Base-by-base conservation (phyloP, 1,140 invertebrate species). In the Hycleus phaleratus region DNA sequence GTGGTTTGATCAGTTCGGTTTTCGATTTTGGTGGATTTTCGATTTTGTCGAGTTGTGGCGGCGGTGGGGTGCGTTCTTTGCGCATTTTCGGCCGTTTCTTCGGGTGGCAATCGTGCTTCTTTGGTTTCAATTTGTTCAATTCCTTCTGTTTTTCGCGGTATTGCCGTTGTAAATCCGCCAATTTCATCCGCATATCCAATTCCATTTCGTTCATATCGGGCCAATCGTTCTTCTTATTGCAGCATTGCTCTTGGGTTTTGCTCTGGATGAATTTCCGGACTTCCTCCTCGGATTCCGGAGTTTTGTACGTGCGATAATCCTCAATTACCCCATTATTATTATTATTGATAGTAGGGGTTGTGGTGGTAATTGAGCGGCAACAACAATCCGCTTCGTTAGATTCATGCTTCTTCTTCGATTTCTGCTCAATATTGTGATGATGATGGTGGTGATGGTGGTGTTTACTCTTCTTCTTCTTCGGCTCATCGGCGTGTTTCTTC, bases 111-210 rank as follows among this genome's bases (percentile, higher is more conserved):
- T 68, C 66, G 12, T 63, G 63, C 0, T 78, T 81, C 60, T 77
- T 81, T 3, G 77, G 78, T 56, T 76, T 81, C 12, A 94, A 75
- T 60, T 85, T 86, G 38, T 82, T 83, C 2, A 93, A 72, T 72
- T 93, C 88, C 49, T 82, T 83, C 70, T 91, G 87, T 69, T 90
- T 92, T 66, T 93, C 88, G 58, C 83, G 82, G 69, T 90, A 93
- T 63, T 89, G 83, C 45, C 85, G 78, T 65, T 91, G 87, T 32
- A 94, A 77, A 40, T 91, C 88, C 1, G 88, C 87, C 53, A 93
- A 68, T 42, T 83, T 79, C 71, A 85, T 82, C 26, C 87, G 78
- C 87, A 93, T 91, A 65, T 88, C 85, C 58, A 86, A 74, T 71
- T 92, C 89, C 69, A 86, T 83, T 1, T 84, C 81, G 69, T 86